Evolutionary conservation across 2,113 vertebrate genomes (phyloP), one percentile per base, ranked within the genome.

Genomic region (Crotophaga sulcirostris): DNA sequence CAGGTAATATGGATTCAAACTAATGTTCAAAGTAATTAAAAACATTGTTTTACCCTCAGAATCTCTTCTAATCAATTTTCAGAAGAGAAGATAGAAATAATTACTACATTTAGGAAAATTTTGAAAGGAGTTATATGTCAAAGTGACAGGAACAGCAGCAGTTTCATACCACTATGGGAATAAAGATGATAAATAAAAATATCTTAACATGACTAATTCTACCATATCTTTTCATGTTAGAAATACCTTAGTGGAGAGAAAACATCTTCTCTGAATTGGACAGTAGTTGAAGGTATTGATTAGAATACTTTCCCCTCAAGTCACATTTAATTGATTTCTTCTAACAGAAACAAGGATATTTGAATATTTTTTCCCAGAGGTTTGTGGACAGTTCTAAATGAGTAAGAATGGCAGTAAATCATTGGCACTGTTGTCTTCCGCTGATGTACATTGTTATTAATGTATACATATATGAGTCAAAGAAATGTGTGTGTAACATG

Each of bases 51-150:
- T 91, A 58, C 94, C 45, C 67, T 92, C 58, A 69, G 58, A 96
- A 91, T 28, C 6, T 45, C 5, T 66, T 90, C 54, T 89, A 90
- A 93, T 85, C 40, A 79, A 85, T 66, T 83, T 74, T 91, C 75
- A 91, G 85, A 92, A 93, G 20, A 72, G 7, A 25, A 82, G 25
- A 72, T 91, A 45, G 64, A 87, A 94, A 82, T 84, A 82, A 93
- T 86, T 85, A 77, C 29, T 60, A 28, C 47, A 42, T 23, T 95
- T 79, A 44, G 10, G 36, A 31, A 85, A 94, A 92, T 82, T 87
- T 69, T 68, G 34, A 82, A 67, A 64, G 66, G 36, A 82, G 26
- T 74, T 54, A 12, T 38, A 80, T 55, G 54, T 79, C 66, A 91
- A 87, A 93, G 54, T 54, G 49, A 89, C 9, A 89, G 44, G 89